These are phyloP conservation scores for Spilarctia lutea DNA, from an alignment of 2,888 invertebrate species.

Conservation along the genomic window DNA sequence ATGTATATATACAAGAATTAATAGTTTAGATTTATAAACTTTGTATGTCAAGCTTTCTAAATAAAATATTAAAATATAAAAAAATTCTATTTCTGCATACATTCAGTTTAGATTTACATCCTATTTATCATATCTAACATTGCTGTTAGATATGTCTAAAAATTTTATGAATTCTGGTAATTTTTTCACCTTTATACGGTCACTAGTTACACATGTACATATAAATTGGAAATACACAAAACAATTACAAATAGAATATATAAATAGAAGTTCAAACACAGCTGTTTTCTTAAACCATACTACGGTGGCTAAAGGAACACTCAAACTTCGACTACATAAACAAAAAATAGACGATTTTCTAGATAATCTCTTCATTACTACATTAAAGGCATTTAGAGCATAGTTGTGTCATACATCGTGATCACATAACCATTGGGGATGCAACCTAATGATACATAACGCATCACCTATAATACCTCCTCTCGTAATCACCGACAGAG, in stretches of 20 bases:
- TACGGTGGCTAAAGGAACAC: not conserved
- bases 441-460: conserved; percentile 1
- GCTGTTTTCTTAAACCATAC: not conserved
- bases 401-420: not conserved
- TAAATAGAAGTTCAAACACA: not conserved
- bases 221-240: not conserved
- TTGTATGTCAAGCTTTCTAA: no score
- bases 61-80: no score
- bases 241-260: no score
- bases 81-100: no score
- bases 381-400: not conserved
- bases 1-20: no score
- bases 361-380: not conserved
- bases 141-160: not conserved
- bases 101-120: not conserved
- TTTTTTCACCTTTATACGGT: not conserved
- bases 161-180: not conserved
- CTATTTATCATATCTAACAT: not conserved
- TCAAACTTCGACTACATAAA: not conserved
- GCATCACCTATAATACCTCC: conserved; percentile 11
- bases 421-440: not conserved
- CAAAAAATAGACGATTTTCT: not conserved
- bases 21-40: no score
- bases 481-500: conserved; percentile 7
- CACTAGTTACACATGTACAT: not conserved